Conservation (phyloP, 2,888 invertebrate genomes). For the Polydrusus pterygomalis region DNA sequence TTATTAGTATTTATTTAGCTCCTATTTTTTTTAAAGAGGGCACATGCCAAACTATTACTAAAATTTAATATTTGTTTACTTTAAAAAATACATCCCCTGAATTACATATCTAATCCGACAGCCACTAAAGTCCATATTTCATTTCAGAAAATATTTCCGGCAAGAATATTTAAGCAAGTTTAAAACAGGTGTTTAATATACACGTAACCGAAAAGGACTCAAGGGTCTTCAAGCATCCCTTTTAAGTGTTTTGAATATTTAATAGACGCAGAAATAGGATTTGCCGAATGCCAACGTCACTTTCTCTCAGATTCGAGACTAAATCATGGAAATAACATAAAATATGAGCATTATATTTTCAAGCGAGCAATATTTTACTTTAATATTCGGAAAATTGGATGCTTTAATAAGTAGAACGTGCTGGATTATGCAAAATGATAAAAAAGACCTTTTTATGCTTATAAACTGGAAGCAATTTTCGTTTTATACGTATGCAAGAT, state of each 20-base stretch:
- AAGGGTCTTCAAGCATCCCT: slow-evolving; percentile 65
- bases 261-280: slow-evolving; percentile 61
- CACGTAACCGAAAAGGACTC: slow-evolving; percentile 45
- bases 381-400: slow-evolving; percentile 51
- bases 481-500: slow-evolving; percentile 22
- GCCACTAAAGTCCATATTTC: background rate
- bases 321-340: slow-evolving; percentile 49
- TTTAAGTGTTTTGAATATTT: slow-evolving; percentile 72
- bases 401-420: slow-evolving; percentile 48
- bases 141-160: slow-evolving; percentile 23
- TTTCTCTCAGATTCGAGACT: slow-evolving; percentile 49
- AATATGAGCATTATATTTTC: slow-evolving; percentile 46
- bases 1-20: too few relatives aligned
- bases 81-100: background rate
- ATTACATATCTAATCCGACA: background rate
- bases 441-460: slow-evolving; percentile 29
- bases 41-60: too few relatives aligned
- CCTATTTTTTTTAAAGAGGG: too few relatives aligned
- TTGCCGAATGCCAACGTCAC: slow-evolving; percentile 53
- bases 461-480: slow-evolving; percentile 20
- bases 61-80: too few relatives aligned
- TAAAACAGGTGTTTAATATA: slow-evolving; percentile 53
- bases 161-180: slow-evolving; percentile 42
- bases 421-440: slow-evolving; percentile 38
- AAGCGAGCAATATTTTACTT: slow-evolving; percentile 50